Evolutionary conservation across 2,888 invertebrate species (phyloP).

Genomic region (Temnothorax ravouxi): DNA sequence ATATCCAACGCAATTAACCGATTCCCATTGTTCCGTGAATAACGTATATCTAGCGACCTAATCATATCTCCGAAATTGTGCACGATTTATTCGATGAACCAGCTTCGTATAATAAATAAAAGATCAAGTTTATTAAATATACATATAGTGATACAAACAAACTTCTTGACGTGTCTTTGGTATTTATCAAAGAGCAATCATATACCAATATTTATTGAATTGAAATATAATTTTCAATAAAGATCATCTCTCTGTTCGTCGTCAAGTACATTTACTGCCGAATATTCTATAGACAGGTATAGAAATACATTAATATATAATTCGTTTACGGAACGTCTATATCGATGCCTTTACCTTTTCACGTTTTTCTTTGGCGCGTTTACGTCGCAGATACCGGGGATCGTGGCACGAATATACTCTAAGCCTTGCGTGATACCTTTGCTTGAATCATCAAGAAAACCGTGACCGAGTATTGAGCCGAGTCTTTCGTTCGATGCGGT

Average conservation of each 20-base stretch:
- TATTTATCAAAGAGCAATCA: neutral
- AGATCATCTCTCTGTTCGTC: neutral
- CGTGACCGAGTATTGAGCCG: constrained; percentile 59
- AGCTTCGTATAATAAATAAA: neutral
- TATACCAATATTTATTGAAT: neutral
- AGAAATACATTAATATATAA: neutral
- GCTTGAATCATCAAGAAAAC: constrained; percentile 59
- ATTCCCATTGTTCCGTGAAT: constrained; percentile 40
- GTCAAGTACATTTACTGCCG: neutral
- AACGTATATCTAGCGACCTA: constrained; percentile 35
- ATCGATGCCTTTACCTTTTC: constrained; percentile 7
- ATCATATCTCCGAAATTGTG: constrained; percentile 31
- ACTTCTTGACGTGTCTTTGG: neutral
- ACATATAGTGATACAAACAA: neutral
- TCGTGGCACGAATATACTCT: constrained; percentile 38
- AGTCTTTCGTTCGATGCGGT: constrained; percentile 55
- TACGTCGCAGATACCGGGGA: neutral
- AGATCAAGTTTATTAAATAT: neutral
- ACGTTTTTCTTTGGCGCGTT: constrained; percentile 13
- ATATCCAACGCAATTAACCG: constrained; percentile 47
- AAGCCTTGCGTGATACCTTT: constrained; percentile 42
- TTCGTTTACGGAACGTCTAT: constrained; percentile 2
- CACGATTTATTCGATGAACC: constrained; percentile 26
- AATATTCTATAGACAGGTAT: neutral
- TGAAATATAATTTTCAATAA: neutral